Conservation (phyloP, 2,797 vertebrate genomes). For the Spondyliosoma cantharus region DNA sequence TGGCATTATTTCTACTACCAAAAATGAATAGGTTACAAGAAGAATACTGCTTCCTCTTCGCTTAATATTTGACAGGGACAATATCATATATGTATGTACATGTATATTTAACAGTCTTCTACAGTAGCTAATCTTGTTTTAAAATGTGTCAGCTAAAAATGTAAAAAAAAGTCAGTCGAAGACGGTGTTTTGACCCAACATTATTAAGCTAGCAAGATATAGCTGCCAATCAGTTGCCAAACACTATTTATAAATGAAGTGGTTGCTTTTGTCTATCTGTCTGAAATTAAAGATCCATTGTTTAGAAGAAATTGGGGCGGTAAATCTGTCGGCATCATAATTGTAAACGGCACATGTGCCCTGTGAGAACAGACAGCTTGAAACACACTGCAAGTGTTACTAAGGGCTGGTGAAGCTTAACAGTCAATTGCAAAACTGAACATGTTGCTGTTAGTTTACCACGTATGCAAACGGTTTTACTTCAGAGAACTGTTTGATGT, state of each 20-base stretch:
- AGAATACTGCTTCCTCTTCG: no score
- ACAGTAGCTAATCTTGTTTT: background rate
- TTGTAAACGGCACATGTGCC: background rate
- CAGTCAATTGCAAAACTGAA: background rate
- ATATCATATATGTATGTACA: no score
- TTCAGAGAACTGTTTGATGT: slow-evolving; percentile 1
- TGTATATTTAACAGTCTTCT: background rate
- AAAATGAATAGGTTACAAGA: no score
- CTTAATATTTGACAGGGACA: no score
- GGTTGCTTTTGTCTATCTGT: background rate
- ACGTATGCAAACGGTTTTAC: background rate
- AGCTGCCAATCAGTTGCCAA: background rate
- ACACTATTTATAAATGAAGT: background rate
- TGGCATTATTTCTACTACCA: background rate
- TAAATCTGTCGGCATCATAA: background rate
- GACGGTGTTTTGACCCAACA: background rate
- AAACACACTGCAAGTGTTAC: background rate
- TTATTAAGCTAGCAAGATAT: background rate
- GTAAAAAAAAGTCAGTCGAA: background rate
- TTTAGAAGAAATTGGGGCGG: background rate
- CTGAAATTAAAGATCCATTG: background rate
- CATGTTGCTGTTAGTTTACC: background rate
- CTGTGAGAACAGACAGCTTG: background rate
- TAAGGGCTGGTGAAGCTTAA: background rate
- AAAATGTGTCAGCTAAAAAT: background rate